These are phyloP conservation scores for Steinernema carpocapsae DNA, from an alignment of 2,888 invertebrate species.

Conservation along the genomic window DNA sequence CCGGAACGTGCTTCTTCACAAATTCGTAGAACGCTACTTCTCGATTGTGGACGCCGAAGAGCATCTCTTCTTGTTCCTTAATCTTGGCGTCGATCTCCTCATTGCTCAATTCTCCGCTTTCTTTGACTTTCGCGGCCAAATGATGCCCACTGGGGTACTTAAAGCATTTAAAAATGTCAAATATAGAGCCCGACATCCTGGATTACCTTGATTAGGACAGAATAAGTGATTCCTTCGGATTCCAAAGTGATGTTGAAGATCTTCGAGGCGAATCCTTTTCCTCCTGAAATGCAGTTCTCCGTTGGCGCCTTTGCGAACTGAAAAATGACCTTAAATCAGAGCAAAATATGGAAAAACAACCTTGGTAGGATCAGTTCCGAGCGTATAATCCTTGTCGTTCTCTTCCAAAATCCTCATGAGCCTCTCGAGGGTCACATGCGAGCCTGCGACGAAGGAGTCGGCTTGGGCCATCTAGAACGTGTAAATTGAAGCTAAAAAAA, in stretches of 20 bases:
- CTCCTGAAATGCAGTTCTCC: neutral
- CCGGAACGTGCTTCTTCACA: neutral
- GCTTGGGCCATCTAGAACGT: neutral
- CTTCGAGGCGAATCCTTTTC: conserved; percentile 12
- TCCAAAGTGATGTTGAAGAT: neutral
- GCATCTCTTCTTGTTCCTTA: neutral
- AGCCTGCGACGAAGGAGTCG: neutral
- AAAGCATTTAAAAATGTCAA: neutral
- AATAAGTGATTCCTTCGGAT: neutral
- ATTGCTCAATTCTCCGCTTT: neutral
- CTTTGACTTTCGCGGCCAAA: too few relatives aligned
- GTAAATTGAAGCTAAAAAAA: too few relatives aligned
- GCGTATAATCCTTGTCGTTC: neutral
- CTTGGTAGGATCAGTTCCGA: neutral
- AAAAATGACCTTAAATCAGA: neutral
- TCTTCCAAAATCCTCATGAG: neutral
- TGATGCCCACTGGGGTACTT: too few relatives aligned
- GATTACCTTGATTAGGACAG: neutral
- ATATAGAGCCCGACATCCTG: neutral
- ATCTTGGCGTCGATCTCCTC: neutral
- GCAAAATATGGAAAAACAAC: neutral
- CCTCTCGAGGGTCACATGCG: neutral
- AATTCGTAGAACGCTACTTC: conserved; percentile 26
- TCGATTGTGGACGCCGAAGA: neutral
- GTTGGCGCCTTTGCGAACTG: neutral